Evolutionary conservation across 37 sponge, comb jelly and placozoan genomes (phyloP), one percentile per base, ranked within the genome.

Genomic region (Spongilla lacustris): DNA sequence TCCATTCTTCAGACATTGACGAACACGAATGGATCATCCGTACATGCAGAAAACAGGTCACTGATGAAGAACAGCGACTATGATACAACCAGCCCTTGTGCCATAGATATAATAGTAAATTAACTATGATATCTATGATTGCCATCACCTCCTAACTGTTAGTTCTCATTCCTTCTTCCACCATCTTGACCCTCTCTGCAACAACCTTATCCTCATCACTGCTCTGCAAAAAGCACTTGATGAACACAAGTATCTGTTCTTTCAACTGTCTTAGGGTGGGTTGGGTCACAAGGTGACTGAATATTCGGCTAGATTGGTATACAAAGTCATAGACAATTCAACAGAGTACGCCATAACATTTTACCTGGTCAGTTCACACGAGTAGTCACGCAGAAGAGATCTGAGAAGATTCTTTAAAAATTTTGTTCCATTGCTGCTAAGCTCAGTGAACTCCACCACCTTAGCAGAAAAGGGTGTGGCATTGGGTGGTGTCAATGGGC

Each of bases 21-120:
- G 99, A 98, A 79, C 96, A 98, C 50, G 92, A 97, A 27, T 98
- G 99, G 99, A 98, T 98, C 27, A 81, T 95, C 5, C 82, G 85
- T 58, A 95, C 87, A 2, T 98, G 99, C 77, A 80, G 97, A 67
- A 93, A 95, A 81, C 96, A 96, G 75, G 86, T 96, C 12, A 81
- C 74, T 12, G 81, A 71, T 49, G 81, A 84, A n/a, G 94, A 90
- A 67, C 93, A 87, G 34, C 66, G 89, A 19, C 58, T 76, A 38
- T n/a, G 68, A 35, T 69, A 68, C 17, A 27, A 2, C 12, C 5
- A 27, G 4, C 27, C 27, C 50, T n/a, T n/a, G n/a, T n/a, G n/a
- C n/a, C n/a, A n/a, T n/a, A n/a, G n/a, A n/a, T n/a, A n/a, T n/a
- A n/a, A 11, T 27, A 8, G 27, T 8, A 11, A 6, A 9, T 27